Percentiles rank a stretch among this genome's conserved stretches.
These are phyloP conservation scores for Discoglossus pictus DNA, from an alignment of 2,797 vertebrate genomes.

Conservation along the genomic window DNA sequence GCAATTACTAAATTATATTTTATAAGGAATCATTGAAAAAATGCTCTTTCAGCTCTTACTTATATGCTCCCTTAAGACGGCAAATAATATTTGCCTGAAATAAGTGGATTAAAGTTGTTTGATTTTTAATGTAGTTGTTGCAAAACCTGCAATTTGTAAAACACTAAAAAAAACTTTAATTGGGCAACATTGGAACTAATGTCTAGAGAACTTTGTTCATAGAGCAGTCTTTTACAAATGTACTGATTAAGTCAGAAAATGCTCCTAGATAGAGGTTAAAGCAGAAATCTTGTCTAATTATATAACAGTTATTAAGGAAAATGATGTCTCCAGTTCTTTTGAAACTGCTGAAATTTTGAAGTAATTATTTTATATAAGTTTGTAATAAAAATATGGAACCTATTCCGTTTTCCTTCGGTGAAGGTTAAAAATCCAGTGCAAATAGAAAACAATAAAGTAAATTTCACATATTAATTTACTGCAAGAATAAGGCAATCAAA, in stretches of 20 bases:
- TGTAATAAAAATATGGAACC: not conserved
- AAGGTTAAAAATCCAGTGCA: too few relatives aligned
- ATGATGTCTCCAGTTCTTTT: constrained; percentile 10
- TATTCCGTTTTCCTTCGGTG: too few relatives aligned
- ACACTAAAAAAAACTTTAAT: constrained; percentile 23
- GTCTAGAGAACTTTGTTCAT: constrained; percentile 30
- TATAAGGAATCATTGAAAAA: not conserved
- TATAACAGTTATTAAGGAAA: constrained; percentile 33
- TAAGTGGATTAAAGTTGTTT: constrained; percentile 9
- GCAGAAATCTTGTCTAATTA: constrained; percentile 34
- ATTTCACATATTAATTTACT: too few relatives aligned
- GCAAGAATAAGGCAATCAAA: too few relatives aligned
- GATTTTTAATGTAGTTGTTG: constrained; percentile 24
- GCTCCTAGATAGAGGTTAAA: constrained; percentile 37
- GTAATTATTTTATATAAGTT: constrained; percentile 5
- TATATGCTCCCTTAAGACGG: constrained; percentile 13
- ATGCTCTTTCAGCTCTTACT: constrained; percentile 3
- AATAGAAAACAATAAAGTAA: too few relatives aligned
- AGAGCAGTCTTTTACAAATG: constrained; percentile 28
- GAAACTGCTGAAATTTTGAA: constrained; percentile 30
- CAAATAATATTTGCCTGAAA: constrained; percentile 23
- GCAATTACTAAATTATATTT: constrained; percentile 13
- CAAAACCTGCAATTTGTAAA: constrained; percentile 23
- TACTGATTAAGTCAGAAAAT: constrained; percentile 40
- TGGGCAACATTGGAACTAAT: constrained; percentile 31